Percentiles rank a stretch among this genome's conserved stretches.
phyloP scores from a whole-genome alignment of 1,140 invertebrate genomes.

The Coelopa frigida region DNA sequence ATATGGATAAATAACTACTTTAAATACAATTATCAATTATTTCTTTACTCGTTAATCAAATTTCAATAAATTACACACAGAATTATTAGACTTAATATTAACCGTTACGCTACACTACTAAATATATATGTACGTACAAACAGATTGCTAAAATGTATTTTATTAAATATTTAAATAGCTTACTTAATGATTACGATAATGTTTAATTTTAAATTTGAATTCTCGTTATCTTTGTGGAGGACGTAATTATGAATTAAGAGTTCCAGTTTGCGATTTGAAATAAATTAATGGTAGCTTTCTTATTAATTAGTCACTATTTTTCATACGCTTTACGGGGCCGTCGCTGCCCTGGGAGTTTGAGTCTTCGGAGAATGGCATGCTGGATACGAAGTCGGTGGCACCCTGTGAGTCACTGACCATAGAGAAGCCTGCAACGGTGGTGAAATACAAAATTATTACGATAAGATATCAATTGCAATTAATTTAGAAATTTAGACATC shows the following conservation, averaged over 20 bases:
- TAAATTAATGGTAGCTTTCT: background rate
- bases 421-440: conserved; percentile 73
- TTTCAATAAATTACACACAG: no score
- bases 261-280: no score
- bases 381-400: conserved; percentile 72
- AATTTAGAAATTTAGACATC: conserved; percentile 10
- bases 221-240: no score
- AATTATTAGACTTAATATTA: no score
- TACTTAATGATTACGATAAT: conserved; percentile 1
- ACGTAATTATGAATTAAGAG: no score
- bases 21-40: no score
- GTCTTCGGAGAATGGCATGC: conserved; percentile 80
- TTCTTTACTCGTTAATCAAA: no score
- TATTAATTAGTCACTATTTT: conserved; percentile 49
- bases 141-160: no score
- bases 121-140: no score
- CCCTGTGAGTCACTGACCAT: conserved; percentile 84
- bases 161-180: background rate
- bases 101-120: no score
- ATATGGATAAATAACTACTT: no score
- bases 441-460: background rate
- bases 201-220: background rate
- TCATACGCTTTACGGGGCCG: conserved; percentile 64
- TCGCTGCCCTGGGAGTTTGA: conserved; percentile 83
- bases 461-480: conserved; percentile 11